phyloP scores from a whole-genome alignment of 1,140 invertebrate species.

The Drosophila leontia region DNA sequence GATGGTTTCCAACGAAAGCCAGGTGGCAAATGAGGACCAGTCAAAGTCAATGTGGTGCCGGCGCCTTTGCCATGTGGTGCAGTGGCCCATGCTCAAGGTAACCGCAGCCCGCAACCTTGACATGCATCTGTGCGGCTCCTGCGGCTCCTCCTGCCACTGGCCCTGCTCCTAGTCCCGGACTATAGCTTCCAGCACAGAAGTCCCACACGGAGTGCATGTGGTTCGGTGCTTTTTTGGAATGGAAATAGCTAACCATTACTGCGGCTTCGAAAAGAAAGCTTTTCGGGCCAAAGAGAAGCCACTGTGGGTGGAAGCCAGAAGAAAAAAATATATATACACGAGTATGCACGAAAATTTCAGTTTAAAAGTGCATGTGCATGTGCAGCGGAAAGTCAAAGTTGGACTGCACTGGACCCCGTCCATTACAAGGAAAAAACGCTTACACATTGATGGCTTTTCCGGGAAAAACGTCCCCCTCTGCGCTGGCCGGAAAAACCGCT shows the following conservation, averaged over 20 bases:
- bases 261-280: slow-evolving; percentile 57
- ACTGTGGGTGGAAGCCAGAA: slow-evolving; percentile 16
- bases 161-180: slow-evolving; percentile 8
- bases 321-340: slow-evolving; percentile 8
- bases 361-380: slow-evolving; percentile 27
- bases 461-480: neutral
- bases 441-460: slow-evolving; percentile 52
- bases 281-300: neutral
- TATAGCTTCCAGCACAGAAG: slow-evolving; percentile 9
- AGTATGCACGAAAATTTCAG: slow-evolving; percentile 34
- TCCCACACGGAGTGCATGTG: slow-evolving; percentile 18
- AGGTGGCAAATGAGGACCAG: slow-evolving; percentile 40
- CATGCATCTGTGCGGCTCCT: slow-evolving; percentile 74
- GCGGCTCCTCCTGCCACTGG: slow-evolving; percentile 18
- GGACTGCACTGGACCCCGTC: slow-evolving; percentile 24
- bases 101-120: slow-evolving; percentile 79
- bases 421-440: slow-evolving; percentile 38
- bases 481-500: slow-evolving; percentile 46
- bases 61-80: slow-evolving; percentile 44
- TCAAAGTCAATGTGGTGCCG: slow-evolving; percentile 68
- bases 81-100: slow-evolving; percentile 45
- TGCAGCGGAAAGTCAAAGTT: slow-evolving; percentile 60
- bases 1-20: slow-evolving; percentile 3
- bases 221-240: slow-evolving; percentile 12
- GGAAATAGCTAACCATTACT: slow-evolving; percentile 56